Evolutionary conservation across 2,113 vertebrate genomes (phyloP).

Genomic region (Mus pahari): DNA sequence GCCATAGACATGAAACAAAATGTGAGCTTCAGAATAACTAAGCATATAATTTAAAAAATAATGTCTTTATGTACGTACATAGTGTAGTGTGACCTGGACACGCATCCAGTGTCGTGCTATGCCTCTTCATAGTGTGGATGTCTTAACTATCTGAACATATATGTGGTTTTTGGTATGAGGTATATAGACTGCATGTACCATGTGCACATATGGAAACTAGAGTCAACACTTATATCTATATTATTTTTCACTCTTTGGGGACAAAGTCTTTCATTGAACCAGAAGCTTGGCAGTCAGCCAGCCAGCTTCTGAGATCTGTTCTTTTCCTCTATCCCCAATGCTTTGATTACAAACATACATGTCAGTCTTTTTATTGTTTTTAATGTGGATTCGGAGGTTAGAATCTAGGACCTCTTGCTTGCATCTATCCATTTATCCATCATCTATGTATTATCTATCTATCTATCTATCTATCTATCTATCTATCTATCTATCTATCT

Average conservation of each 20-base stretch:
- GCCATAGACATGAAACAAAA: not conserved
- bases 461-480: too few relatives aligned
- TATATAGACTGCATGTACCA: not conserved
- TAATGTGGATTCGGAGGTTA: not conserved
- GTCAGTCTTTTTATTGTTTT: not conserved
- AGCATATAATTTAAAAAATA: not conserved
- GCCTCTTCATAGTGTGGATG: not conserved
- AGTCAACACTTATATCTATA: not conserved
- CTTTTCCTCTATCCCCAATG: not conserved
- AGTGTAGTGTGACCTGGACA: not conserved
- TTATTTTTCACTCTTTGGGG: not conserved
- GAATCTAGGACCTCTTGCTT: not conserved
- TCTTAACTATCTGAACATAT: not conserved
- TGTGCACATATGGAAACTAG: not conserved
- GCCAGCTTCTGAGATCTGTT: not conserved
- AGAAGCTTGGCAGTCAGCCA: not conserved
- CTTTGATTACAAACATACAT: not conserved
- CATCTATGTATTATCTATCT: not conserved
- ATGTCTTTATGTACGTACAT: not conserved
- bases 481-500: not conserved
- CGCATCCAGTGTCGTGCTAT: not conserved
- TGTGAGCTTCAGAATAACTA: not conserved
- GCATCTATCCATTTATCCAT: too few relatives aligned
- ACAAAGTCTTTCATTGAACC: not conserved
- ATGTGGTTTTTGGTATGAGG: not conserved